Evolutionary conservation across 2,113 vertebrate species (phyloP).

Genomic region (Todiramphus saurophagus): DNA sequence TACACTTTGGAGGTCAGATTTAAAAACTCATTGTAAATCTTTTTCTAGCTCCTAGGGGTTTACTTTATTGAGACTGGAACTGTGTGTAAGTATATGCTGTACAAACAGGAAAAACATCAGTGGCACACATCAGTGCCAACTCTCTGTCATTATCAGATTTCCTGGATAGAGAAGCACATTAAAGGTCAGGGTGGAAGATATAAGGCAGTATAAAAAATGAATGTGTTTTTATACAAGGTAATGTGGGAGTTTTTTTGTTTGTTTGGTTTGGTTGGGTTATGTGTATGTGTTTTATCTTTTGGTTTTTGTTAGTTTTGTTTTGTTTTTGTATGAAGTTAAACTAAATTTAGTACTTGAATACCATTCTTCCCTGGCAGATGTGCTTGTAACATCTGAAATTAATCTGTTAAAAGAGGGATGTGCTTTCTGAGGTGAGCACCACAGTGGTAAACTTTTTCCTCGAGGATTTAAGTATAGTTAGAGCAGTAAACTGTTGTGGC

Average conservation of each 20-base stretch:
- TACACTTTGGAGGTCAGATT: not conserved
- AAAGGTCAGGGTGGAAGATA: not conserved
- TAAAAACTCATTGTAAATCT: not conserved
- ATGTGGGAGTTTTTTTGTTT: not conserved
- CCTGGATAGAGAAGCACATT: not conserved
- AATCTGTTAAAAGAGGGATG: not conserved
- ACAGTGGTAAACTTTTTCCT: not conserved
- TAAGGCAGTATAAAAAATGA: rapidly evolving
- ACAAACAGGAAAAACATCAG: not conserved
- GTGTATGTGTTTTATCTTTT: no score
- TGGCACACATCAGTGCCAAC: not conserved
- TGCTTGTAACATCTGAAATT: not conserved
- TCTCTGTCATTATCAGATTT: not conserved
- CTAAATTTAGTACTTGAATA: not conserved
- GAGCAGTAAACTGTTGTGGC: not conserved
- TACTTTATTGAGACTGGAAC: not conserved
- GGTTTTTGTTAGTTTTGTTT: not conserved
- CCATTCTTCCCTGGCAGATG: not conserved
- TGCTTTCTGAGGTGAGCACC: not conserved
- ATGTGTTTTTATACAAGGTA: not conserved
- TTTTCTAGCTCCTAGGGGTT: not conserved
- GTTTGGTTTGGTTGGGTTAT: no score
- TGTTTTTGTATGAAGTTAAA: not conserved
- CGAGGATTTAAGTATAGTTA: not conserved
- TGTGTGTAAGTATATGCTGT: not conserved